Evolutionary conservation across 2,888 invertebrate species (phyloP).

Genomic region (Andrena chrysosceles): DNA sequence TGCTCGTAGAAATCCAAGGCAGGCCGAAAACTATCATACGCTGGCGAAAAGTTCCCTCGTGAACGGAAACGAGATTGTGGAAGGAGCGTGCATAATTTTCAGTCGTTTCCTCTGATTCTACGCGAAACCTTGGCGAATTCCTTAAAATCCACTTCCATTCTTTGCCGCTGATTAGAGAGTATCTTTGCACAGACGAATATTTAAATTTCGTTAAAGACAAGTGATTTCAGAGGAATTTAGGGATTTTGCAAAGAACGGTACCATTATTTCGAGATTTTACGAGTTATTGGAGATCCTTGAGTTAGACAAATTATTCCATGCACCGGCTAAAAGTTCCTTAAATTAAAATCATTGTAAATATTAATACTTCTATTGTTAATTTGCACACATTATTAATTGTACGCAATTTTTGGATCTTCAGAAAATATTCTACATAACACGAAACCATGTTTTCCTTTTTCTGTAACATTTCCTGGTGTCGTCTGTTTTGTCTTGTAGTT

Average conservation of each 20-base stretch:
- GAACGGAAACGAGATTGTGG: slow-evolving; percentile 62
- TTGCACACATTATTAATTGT: too few species aligned
- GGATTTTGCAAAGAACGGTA: background rate
- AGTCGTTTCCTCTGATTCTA: slow-evolving; percentile 23
- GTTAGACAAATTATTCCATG: too few species aligned
- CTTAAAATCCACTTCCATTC: slow-evolving; percentile 14
- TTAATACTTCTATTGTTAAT: too few species aligned
- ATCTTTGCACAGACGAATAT: background rate
- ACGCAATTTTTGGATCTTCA: too few species aligned
- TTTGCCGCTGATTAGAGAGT: background rate
- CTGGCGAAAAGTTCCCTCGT: slow-evolving; percentile 65
- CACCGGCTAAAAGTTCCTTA: too few species aligned
- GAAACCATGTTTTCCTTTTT: background rate
- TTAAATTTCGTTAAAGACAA: background rate
- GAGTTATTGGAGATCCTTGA: too few species aligned
- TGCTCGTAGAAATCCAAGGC: slow-evolving; percentile 55
- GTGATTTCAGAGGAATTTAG: background rate
- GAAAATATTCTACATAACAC: too few species aligned
- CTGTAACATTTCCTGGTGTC: too few species aligned
- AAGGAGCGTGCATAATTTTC: slow-evolving; percentile 36
- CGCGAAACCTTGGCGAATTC: slow-evolving; percentile 17
- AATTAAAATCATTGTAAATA: too few species aligned
- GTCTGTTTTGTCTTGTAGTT: too few species aligned
- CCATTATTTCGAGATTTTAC: too few species aligned
- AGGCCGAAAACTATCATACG: slow-evolving; percentile 50